Evolutionary conservation across 2,113 vertebrate genomes (phyloP).

Genomic region (Pangasianodon hypophthalmus): DNA sequence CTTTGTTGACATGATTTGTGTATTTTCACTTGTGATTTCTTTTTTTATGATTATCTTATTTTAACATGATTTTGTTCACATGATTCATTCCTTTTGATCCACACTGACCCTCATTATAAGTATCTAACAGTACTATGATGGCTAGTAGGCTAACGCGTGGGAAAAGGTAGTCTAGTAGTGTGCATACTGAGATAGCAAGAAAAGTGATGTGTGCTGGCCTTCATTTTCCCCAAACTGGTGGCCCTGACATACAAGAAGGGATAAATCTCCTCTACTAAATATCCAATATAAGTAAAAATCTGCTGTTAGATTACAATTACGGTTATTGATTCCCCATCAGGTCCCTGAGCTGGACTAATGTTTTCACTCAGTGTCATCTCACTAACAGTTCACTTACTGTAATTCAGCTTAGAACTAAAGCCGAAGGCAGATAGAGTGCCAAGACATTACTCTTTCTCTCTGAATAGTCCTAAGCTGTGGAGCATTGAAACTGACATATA

Average conservation of each 20-base stretch:
- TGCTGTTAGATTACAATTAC: slow-evolving; percentile 1
- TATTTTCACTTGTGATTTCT: background rate
- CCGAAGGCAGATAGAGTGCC: background rate
- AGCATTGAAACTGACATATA: slow-evolving; percentile 35
- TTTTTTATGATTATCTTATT: background rate
- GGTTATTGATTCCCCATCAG: slow-evolving; percentile 23
- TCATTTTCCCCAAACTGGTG: background rate
- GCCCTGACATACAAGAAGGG: slow-evolving; percentile 4
- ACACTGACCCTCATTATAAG: background rate
- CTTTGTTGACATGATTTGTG: background rate
- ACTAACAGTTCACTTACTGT: slow-evolving; percentile 33
- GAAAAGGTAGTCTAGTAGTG: background rate
- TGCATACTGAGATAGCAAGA: background rate
- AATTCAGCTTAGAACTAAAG: slow-evolving; percentile 27
- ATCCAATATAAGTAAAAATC: background rate
- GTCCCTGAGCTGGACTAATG: slow-evolving; percentile 18
- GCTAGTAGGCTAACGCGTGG: background rate
- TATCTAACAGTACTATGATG: background rate
- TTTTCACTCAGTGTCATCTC: slow-evolving; percentile 36
- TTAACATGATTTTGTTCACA: background rate
- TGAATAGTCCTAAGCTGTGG: slow-evolving; percentile 9
- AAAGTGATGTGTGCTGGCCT: background rate
- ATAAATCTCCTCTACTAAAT: background rate
- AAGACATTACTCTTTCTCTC: slow-evolving; percentile 33
- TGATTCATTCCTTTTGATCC: too few species aligned